Percentiles rank a stretch among this genome's conserved stretches.
phyloP scores from a whole-genome alignment of 2,888 invertebrate species.

The Lysandra coridon region DNA sequence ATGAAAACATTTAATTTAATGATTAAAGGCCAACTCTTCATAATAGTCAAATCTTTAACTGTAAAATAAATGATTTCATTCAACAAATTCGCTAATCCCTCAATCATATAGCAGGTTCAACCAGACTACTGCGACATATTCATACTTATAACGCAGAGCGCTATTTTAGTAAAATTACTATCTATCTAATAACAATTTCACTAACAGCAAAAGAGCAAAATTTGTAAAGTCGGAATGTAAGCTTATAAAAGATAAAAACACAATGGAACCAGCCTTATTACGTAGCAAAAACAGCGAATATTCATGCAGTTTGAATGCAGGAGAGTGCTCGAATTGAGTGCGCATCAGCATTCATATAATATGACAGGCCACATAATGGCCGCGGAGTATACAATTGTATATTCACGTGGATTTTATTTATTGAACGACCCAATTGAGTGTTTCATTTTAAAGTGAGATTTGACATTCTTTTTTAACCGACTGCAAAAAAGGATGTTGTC shows the following conservation, averaged over 20 bases:
- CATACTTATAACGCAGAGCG: too few species aligned
- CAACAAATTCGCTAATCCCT: too few species aligned
- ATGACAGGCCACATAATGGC: constrained; percentile 13
- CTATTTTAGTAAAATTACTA: too few species aligned
- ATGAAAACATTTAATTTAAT: too few species aligned
- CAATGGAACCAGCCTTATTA: constrained; percentile 11
- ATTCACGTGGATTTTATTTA: constrained; percentile 14
- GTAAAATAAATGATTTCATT: too few species aligned
- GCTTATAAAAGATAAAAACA: constrained; percentile 13
- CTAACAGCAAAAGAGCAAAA: neutral
- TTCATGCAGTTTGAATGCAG: constrained; percentile 4
- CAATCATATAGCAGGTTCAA: too few species aligned
- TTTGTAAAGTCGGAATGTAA: neutral
- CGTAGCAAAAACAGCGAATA: constrained; percentile 10
- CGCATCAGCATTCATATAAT: constrained; percentile 17
- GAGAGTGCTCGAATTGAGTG: constrained; percentile 16
- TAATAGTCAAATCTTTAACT: too few species aligned
- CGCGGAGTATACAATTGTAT: neutral
- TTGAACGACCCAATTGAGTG: constrained; percentile 8
- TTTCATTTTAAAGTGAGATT: constrained; percentile 14
- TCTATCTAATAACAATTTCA: neutral
- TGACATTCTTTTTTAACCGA: neutral
- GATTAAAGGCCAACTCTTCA: too few species aligned
- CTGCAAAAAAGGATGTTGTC: neutral
- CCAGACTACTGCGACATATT: too few species aligned